A percentile compares a stretch with the other conserved stretches of the same genome.
phyloP scores from a whole-genome alignment of 2,888 invertebrate species.

The Ophion obscuratus region DNA sequence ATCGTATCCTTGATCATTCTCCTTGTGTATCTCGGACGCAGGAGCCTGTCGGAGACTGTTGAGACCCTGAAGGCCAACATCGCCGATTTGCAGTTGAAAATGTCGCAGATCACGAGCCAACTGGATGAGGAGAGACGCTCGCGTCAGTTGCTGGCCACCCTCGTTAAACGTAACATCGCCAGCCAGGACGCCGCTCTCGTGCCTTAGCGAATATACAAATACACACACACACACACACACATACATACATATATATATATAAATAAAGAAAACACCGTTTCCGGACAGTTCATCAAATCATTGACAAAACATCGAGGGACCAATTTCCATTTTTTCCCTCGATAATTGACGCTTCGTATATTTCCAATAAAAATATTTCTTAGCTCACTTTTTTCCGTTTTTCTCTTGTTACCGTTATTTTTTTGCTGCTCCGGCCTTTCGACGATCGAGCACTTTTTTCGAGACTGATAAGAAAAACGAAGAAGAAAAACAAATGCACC shows the following conservation, averaged over 20 bases:
- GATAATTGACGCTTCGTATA: not conserved
- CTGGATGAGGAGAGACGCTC: conserved; percentile 89
- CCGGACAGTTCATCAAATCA: not conserved
- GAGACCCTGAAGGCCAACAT: conserved; percentile 91
- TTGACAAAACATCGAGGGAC: not conserved
- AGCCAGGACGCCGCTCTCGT: conserved; percentile 74
- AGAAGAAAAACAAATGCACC: too few relatives aligned
- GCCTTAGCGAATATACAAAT: conserved; percentile 64
- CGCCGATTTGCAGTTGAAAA: conserved; percentile 87
- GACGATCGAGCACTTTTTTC: too few relatives aligned
- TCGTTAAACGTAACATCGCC: conserved; percentile 81
- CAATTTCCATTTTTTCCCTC: not conserved
- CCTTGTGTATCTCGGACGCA: conserved; percentile 84
- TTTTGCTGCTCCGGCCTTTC: not conserved
- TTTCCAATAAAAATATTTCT: not conserved
- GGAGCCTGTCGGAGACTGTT: conserved; percentile 91
- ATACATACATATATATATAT: not conserved
- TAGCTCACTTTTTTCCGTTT: not conserved
- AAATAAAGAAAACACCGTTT: not conserved
- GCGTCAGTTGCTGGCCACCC: conserved; percentile 82
- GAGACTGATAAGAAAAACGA: too few relatives aligned
- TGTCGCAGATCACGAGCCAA: conserved; percentile 86
- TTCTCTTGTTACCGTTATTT: not conserved
- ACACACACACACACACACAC: not conserved
- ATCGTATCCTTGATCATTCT: conserved; percentile 82